Percentiles rank a stretch among this genome's conserved stretches.
phyloP scores from a whole-genome alignment of 2,797 vertebrate species.

The Anableps anableps region DNA sequence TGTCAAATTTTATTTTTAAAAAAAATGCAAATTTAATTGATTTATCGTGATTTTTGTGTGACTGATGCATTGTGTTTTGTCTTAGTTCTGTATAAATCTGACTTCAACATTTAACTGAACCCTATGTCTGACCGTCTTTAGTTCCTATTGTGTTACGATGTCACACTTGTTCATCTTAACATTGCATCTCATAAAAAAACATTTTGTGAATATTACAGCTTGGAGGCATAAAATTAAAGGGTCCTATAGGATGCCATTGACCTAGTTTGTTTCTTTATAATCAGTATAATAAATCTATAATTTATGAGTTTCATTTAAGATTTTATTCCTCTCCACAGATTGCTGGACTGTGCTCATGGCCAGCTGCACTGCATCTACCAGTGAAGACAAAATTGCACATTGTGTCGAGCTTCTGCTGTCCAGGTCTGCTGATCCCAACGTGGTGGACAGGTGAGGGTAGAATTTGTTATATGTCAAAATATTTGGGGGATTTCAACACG shows the following conservation, averaged over 20 bases:
- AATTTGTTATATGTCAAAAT: slow-evolving; percentile 25
- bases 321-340: slow-evolving; percentile 74
- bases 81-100: too few relatives aligned
- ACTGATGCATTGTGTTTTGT: too few relatives aligned
- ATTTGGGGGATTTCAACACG: slow-evolving; percentile 40
- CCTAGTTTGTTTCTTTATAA: neutral
- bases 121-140: neutral
- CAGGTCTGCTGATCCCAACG: slow-evolving; percentile 91
- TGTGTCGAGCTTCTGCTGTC: slow-evolving; percentile 93
- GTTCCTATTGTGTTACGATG: neutral
- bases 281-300: neutral
- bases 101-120: neutral
- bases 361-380: slow-evolving; percentile 83
- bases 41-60: too few relatives aligned
- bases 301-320: neutral
- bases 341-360: slow-evolving; percentile 90
- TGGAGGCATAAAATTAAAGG: neutral
- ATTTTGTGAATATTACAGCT: neutral
- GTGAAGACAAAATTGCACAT: slow-evolving; percentile 86
- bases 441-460: slow-evolving; percentile 85
- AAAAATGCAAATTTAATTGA: too few relatives aligned
- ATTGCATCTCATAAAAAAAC: neutral
- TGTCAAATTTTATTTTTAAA: too few relatives aligned
- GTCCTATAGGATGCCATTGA: neutral
- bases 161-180: neutral